Evolutionary conservation across 2,797 vertebrate species (phyloP).

Genomic region (Myiotriccus ornatus): DNA sequence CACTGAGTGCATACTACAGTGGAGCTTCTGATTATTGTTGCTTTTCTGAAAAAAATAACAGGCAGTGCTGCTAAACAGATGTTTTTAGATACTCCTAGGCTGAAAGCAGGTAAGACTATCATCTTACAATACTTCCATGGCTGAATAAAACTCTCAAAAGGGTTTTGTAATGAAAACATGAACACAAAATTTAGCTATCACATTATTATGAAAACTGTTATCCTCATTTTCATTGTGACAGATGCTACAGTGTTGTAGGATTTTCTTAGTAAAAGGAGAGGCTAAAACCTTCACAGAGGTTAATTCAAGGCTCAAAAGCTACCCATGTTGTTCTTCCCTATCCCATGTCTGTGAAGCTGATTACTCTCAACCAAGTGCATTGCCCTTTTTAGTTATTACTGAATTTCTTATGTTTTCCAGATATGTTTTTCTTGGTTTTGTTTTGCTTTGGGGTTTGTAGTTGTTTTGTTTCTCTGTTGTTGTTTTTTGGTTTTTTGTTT

Average conservation of each 20-base stretch:
- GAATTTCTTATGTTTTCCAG: background rate
- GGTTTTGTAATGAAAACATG: background rate
- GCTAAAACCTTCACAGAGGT: background rate
- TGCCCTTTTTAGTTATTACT: background rate
- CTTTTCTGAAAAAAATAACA: background rate
- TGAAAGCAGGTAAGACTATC: background rate
- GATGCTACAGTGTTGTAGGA: background rate
- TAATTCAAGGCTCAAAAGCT: background rate
- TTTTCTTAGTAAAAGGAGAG: background rate
- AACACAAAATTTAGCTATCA: background rate
- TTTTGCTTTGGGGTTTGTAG: background rate
- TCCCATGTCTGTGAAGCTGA: rapidly evolving
- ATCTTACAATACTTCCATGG: background rate
- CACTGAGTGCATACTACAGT: background rate
- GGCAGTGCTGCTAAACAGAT: background rate
- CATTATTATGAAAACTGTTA: background rate
- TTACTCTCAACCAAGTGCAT: background rate
- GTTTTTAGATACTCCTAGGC: background rate
- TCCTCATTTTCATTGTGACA: background rate
- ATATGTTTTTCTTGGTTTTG: background rate
- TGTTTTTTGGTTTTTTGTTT: no score
- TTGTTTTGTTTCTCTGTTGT: background rate
- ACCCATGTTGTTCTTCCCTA: background rate
- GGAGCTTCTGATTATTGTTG: background rate
- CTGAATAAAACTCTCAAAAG: background rate